A percentile compares a stretch with the other conserved stretches of the same genome.
phyloP scores from a whole-genome alignment of 2,888 invertebrate species.

The Aphidoletes aphidimyza region DNA sequence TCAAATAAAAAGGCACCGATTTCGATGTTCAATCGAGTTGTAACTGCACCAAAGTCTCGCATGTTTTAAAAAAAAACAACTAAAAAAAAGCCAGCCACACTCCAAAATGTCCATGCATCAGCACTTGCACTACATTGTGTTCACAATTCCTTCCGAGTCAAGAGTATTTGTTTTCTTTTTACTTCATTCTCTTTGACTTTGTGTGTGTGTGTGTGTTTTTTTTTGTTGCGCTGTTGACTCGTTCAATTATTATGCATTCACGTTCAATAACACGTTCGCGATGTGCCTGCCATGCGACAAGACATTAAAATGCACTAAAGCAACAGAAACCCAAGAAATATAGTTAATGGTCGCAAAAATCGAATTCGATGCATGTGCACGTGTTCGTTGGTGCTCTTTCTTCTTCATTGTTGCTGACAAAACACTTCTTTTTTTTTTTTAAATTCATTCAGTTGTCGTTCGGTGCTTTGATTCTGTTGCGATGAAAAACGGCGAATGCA shows the following conservation, averaged over 20 bases:
- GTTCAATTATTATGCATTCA: constrained; percentile 22
- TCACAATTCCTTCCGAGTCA: not conserved
- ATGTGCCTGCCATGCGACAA: constrained; percentile 13
- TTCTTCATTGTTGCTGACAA: not conserved
- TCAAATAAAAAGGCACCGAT: not conserved
- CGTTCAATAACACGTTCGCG: constrained; percentile 31
- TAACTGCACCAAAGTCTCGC: not conserved
- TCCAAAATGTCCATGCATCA: not conserved
- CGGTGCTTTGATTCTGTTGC: not conserved
- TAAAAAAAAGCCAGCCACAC: not conserved
- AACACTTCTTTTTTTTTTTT: not conserved
- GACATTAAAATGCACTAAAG: constrained; percentile 31
- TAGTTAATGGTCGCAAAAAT: constrained; percentile 19
- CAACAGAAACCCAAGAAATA: not conserved
- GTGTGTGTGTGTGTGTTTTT: not conserved
- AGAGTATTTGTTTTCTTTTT: too few relatives aligned
- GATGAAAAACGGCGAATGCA: not conserved
- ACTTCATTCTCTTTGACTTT: too few relatives aligned
- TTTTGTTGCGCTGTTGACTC: not conserved
- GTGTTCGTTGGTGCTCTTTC: not conserved
- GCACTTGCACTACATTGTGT: constrained; percentile 12
- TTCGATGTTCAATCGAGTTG: constrained; percentile 11
- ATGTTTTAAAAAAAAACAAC: too few relatives aligned
- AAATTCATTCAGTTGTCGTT: not conserved
- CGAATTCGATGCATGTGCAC: not conserved